Evolutionary conservation across 2,888 invertebrate species (phyloP).

Genomic region (Aplocera efformata): DNA sequence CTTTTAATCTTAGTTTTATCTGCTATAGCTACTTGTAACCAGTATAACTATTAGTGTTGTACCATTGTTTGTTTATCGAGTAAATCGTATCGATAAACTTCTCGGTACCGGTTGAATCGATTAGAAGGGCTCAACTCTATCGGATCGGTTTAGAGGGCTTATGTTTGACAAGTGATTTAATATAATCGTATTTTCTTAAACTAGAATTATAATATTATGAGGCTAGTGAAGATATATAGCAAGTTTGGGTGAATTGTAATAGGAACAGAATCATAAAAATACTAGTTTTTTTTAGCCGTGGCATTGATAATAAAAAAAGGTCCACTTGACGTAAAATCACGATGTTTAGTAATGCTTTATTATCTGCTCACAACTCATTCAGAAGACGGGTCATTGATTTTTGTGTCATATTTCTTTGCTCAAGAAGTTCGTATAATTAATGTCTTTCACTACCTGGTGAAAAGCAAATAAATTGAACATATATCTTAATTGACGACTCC

Average conservation of each 20-base stretch:
- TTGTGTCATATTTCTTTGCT: too few species aligned
- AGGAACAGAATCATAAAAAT: too few species aligned
- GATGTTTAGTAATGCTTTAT: too few species aligned
- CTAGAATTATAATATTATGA: constrained; percentile 4
- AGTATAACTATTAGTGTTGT: constrained; percentile 51
- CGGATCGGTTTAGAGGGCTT: constrained; percentile 33
- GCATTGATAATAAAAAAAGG: too few species aligned
- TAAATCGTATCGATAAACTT: constrained; percentile 30
- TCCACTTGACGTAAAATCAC: too few species aligned
- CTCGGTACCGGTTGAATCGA: constrained; percentile 31
- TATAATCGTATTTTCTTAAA: constrained; percentile 35
- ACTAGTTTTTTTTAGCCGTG: too few species aligned
- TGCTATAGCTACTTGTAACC: constrained; percentile 29
- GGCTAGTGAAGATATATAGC: neutral
- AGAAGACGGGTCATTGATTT: too few species aligned
- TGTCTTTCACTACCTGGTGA: too few species aligned
- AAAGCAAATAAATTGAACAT: too few species aligned
- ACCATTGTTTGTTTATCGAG: constrained; percentile 48
- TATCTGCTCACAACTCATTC: too few species aligned
- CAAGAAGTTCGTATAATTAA: too few species aligned
- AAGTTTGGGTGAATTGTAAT: neutral
- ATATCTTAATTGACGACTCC: too few species aligned
- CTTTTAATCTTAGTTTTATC: constrained; percentile 60
- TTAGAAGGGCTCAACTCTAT: constrained; percentile 35
- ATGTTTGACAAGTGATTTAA: constrained; percentile 39